Conservation (phyloP, 2,113 vertebrate species). For the Xenopus laevis region DNA sequence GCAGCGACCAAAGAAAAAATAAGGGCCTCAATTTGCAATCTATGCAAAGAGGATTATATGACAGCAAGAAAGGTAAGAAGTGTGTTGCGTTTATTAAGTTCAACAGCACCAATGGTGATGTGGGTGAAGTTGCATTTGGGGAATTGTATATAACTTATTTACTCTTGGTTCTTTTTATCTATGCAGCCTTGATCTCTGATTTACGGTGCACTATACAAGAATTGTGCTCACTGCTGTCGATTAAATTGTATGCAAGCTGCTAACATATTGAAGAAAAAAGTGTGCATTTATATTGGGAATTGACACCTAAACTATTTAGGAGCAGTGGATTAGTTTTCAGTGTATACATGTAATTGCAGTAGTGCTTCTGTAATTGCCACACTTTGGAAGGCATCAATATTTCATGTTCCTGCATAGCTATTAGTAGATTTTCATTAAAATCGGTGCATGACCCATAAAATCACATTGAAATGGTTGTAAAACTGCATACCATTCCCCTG, state of each 20-base stretch:
- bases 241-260: conserved; percentile 20
- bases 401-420: conserved; percentile 39
- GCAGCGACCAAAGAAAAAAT: too few relatives aligned
- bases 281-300: conserved; percentile 26
- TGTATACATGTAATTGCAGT: conserved; percentile 34
- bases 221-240: background rate
- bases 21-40: too few relatives aligned
- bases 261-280: conserved; percentile 15
- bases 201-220: background rate
- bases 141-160: too few relatives aligned
- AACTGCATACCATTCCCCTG: conserved; percentile 9
- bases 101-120: too few relatives aligned
- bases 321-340: conserved; percentile 34
- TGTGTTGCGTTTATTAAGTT: too few relatives aligned
- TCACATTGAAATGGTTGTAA: conserved; percentile 36
- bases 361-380: conserved; percentile 20
- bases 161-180: background rate
- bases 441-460: conserved; percentile 42
- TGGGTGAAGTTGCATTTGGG: too few relatives aligned
- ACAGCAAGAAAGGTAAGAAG: too few relatives aligned
- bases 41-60: too few relatives aligned
- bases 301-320: conserved; percentile 21
- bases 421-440: conserved; percentile 43
- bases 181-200: background rate
- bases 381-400: conserved; percentile 32